Evolutionary conservation across 2,888 invertebrate genomes (phyloP).

Genomic region (Ceriagrion tenellum): DNA sequence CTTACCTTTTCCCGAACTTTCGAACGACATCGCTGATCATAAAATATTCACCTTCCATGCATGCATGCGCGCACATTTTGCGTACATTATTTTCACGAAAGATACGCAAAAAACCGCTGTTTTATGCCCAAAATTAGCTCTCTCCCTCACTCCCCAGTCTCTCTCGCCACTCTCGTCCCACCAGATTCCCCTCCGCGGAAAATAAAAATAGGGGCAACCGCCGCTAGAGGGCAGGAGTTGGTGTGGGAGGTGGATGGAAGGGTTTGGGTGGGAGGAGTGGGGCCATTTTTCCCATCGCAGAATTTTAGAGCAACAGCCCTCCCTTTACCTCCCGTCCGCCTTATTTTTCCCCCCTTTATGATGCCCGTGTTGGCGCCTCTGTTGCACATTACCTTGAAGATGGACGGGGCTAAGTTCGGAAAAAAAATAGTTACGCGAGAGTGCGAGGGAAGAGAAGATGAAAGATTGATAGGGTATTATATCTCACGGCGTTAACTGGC

Average conservation of each 20-base stretch:
- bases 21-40: slow-evolving; percentile 62
- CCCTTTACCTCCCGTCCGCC: too few relatives aligned
- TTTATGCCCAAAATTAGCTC: slow-evolving; percentile 28
- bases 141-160: not conserved
- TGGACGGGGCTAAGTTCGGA: not conserved
- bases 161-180: not conserved
- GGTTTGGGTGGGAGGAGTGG: not conserved
- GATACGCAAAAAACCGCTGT: slow-evolving; percentile 36
- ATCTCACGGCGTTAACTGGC: too few relatives aligned
- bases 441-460: too few relatives aligned
- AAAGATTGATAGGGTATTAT: too few relatives aligned
- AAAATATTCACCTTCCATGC: slow-evolving; percentile 58
- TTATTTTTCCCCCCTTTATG: not conserved
- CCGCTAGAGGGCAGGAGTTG: not conserved
- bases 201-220: not conserved
- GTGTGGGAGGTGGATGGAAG: not conserved
- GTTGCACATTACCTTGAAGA: not conserved
- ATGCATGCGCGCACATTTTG: not conserved
- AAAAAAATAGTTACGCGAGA: not conserved
- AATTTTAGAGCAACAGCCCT: not conserved
- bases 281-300: not conserved
- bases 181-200: not conserved
- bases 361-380: not conserved
- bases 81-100: slow-evolving; percentile 26
- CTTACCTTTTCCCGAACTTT: slow-evolving; percentile 24